Evolutionary conservation across 1,140 invertebrate genomes (phyloP).

Genomic region (Neodiprion virginianus): DNA sequence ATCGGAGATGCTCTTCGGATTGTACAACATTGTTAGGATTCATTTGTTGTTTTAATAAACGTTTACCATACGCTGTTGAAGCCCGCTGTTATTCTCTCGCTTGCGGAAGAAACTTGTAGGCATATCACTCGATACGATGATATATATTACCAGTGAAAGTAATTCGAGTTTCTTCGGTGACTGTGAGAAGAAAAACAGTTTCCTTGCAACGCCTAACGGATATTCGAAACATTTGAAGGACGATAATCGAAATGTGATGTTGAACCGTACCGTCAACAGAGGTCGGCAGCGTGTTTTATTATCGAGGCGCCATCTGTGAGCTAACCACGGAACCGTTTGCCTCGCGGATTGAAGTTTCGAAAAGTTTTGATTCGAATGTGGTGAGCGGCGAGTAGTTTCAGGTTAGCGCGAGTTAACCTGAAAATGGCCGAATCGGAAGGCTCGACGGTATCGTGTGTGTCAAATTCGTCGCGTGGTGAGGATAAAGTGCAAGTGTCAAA

Average conservation of each 20-base stretch:
- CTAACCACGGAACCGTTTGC: background rate
- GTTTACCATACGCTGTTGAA: too few relatives aligned
- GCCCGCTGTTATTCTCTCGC: too few relatives aligned
- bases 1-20: too few relatives aligned
- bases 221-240: too few relatives aligned
- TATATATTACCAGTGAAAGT: too few relatives aligned
- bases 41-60: too few relatives aligned
- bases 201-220: too few relatives aligned
- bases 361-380: slow-evolving; percentile 41
- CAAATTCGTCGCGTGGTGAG: background rate
- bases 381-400: slow-evolving; percentile 28
- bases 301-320: background rate
- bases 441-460: slow-evolving; percentile 27
- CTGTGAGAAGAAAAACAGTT: too few relatives aligned
- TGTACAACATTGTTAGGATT: too few relatives aligned
- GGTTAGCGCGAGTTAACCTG: slow-evolving; percentile 49
- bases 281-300: background rate
- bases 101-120: too few relatives aligned
- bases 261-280: background rate
- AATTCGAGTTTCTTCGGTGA: too few relatives aligned
- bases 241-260: background rate
- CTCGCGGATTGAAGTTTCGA: slow-evolving; percentile 43
- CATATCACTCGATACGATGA: too few relatives aligned
- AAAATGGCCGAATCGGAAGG: slow-evolving; percentile 51
- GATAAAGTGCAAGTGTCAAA: background rate